phyloP scores from a whole-genome alignment of 2,113 vertebrate species.

The Atractosteus spatula region DNA sequence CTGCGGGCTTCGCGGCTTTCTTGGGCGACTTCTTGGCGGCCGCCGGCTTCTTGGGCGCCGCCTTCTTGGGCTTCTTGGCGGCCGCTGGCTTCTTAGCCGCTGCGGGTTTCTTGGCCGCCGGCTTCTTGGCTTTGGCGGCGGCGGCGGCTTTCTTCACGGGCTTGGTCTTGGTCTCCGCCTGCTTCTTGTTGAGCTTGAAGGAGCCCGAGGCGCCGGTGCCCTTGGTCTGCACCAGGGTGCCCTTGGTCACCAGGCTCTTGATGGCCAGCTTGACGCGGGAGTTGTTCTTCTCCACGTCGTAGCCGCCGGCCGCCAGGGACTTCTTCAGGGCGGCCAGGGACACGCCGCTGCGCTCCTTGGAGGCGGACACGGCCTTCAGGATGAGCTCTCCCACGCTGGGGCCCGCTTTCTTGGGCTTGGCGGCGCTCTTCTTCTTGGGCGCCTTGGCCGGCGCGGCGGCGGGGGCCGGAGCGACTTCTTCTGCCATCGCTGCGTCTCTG shows the following conservation, averaged over 20 bases:
- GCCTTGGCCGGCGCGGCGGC: no score
- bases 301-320: no score
- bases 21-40: slow-evolving; percentile 56
- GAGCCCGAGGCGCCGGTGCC: slow-evolving; percentile 55
- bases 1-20: slow-evolving; percentile 51
- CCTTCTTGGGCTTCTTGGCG: slow-evolving; percentile 37
- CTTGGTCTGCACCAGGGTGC: no score
- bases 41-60: neutral
- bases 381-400: neutral
- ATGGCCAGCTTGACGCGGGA: no score
- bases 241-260: no score
- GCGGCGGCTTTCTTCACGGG: neutral
- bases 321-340: no score
- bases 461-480: no score
- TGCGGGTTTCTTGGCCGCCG: slow-evolving; percentile 19
- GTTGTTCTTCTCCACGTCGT: no score
- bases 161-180: slow-evolving; percentile 16
- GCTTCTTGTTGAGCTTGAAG: slow-evolving; percentile 56
- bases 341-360: slow-evolving; percentile 10
- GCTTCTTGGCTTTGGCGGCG: slow-evolving; percentile 26
- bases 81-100: slow-evolving; percentile 35
- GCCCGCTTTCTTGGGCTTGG: neutral
- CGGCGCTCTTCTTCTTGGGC: no score
- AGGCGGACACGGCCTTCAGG: neutral
- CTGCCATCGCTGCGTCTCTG: no score